Evolutionary conservation across 2,888 invertebrate genomes (phyloP).

Genomic region (Apodemia mormo): DNA sequence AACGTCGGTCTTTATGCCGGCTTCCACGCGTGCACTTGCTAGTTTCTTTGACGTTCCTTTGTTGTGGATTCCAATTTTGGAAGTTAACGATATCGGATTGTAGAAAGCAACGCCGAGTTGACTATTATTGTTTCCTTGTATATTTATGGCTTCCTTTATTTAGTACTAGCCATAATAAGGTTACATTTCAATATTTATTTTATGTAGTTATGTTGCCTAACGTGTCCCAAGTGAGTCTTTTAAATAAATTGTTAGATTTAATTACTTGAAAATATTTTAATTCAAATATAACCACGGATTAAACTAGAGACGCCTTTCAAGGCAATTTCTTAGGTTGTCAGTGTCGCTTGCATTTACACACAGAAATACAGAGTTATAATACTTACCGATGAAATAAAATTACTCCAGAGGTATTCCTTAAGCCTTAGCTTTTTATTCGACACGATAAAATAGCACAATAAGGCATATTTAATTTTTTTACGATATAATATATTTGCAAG

Average conservation of each 20-base stretch:
- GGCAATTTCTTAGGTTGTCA: too few species aligned
- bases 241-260: background rate
- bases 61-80: slow-evolving; percentile 74
- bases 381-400: too few species aligned
- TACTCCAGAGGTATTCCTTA: too few species aligned
- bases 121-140: slow-evolving; percentile 15
- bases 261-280: too few species aligned
- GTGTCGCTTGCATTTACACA: too few species aligned
- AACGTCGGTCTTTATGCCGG: slow-evolving; percentile 72
- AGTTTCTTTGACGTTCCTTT: slow-evolving; percentile 79
- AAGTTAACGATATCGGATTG: slow-evolving; percentile 49
- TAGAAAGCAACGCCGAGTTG: slow-evolving; percentile 34
- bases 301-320: too few species aligned
- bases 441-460: too few species aligned
- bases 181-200: background rate
- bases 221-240: background rate
- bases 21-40: slow-evolving; percentile 77
- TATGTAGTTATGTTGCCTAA: background rate
- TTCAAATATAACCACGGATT: too few species aligned
- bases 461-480: too few species aligned
- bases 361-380: too few species aligned
- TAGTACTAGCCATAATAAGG: slow-evolving; percentile 20
- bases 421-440: too few species aligned
- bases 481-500: too few species aligned
- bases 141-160: slow-evolving; percentile 35